These are phyloP conservation scores for Poicephalus meyeri DNA, from an alignment of 2,113 vertebrate species.

Conservation along the genomic window DNA sequence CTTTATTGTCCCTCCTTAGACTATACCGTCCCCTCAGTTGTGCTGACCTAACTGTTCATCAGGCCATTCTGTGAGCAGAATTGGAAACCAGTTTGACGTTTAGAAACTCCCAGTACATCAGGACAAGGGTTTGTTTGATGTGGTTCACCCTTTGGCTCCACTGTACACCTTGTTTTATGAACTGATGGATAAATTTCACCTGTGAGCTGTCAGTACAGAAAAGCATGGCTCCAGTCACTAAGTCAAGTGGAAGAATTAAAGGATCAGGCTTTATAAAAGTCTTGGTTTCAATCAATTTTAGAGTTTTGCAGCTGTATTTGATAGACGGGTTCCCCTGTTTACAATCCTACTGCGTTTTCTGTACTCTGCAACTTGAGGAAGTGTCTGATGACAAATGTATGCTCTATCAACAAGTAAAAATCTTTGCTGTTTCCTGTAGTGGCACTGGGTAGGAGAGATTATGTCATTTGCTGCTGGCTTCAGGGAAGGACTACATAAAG, in stretches of 20 bases:
- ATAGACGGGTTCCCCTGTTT: background rate
- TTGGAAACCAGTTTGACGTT: background rate
- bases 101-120: background rate
- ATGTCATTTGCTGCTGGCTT: background rate
- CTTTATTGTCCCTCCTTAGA: background rate
- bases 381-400: background rate
- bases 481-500: background rate
- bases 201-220: background rate
- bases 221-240: background rate
- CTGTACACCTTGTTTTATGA: background rate
- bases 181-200: background rate
- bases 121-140: fast-evolving
- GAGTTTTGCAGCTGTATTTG: background rate
- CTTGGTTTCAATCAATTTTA: background rate
- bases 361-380: background rate
- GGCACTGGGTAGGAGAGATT: background rate
- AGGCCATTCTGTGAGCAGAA: background rate
- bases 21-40: background rate
- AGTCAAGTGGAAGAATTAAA: background rate
- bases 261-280: background rate
- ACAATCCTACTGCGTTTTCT: background rate
- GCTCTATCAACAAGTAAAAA: background rate
- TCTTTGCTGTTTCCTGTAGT: background rate
- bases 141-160: background rate
- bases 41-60: background rate